Conservation (phyloP, 2,113 vertebrate genomes). For the Eclectus roratus region DNA sequence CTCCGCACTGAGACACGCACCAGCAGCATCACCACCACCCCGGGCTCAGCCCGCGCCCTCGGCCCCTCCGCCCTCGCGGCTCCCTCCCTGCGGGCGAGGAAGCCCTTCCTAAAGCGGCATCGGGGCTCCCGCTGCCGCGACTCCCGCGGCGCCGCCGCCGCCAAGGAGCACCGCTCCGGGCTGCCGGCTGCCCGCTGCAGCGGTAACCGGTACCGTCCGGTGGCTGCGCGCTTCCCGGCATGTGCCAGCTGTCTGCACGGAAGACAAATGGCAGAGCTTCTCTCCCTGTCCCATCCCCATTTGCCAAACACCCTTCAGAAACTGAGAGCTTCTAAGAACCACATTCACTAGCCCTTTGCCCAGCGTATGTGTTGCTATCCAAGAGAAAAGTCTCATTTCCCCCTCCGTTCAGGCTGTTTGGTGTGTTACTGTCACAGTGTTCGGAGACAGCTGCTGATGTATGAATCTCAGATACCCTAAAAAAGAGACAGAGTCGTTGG, state of each 20-base stretch:
- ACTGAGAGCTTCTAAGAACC: background rate
- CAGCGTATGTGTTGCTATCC: rapidly evolving
- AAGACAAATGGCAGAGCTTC: background rate
- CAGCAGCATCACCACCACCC: background rate
- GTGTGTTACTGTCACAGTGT: background rate
- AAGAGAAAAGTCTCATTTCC: background rate
- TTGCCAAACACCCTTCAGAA: background rate
- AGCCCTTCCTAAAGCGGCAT: background rate
- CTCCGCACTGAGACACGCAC: rapidly evolving
- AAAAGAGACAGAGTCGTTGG: background rate
- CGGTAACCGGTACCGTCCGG: background rate
- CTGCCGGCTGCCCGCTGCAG: background rate
- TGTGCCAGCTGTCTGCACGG: background rate
- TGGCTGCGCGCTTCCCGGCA: background rate
- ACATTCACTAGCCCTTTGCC: background rate
- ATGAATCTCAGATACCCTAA: background rate
- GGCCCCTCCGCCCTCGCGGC: background rate
- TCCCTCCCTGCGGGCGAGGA: background rate
- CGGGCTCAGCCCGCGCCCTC: background rate
- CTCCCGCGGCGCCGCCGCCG: background rate
- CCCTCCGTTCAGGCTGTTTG: background rate
- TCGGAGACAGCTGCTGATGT: background rate
- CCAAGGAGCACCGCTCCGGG: background rate
- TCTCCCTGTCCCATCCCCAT: background rate
- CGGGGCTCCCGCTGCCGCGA: background rate